Base-by-base conservation (phyloP, 2,888 invertebrate genomes). In the Autographa pulchrina region DNA sequence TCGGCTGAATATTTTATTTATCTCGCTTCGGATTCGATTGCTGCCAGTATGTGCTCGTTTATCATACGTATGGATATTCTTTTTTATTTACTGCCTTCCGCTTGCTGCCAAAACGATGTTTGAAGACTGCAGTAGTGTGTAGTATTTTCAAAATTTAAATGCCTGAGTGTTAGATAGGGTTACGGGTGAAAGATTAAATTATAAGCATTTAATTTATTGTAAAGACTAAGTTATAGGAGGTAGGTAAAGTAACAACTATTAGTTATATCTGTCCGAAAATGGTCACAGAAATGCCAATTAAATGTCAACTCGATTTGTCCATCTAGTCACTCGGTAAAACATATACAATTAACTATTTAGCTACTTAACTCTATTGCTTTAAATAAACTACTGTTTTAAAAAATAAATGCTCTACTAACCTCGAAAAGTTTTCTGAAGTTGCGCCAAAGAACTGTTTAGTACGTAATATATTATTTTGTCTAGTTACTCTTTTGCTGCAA, bases 1-100 rank as follows among this genome's bases (percentile, higher is more conserved):
- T 64, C 38, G 52, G 16, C 31, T 78, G 71, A 77, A 82, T 82
- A 82, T 80, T 82, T 80, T 80, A 82, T 82, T 68, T 65, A 70
- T 67, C 65, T 66, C 68, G 60, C 35, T 64, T 68, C 41, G 66
- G 41, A 60, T 76, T 77, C 72, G 75, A 80, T 80, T 76, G 75
- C 62, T 63, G 65, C 13, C 52, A 56, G 54, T 67, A 32, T 61
- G 59, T 20, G 65, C 56, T 68, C 78, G 68, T 76, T 68, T 78
- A 67, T 82, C 80, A 71, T 75, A 62, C 41, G 58, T 16, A 66
- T 48, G 76, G 41, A 43, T 25, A 11, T 62, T 68, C 25, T 61
- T 18, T 68, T 9, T 56, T 68, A 63, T 74, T 69, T 67, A 41
- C n/a, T 62, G 32, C 48, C 48, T 48, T n/a, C 48, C n/a, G 54